Base-by-base conservation (phyloP, 2,888 invertebrate species). In the Uloborus plumipes region DNA sequence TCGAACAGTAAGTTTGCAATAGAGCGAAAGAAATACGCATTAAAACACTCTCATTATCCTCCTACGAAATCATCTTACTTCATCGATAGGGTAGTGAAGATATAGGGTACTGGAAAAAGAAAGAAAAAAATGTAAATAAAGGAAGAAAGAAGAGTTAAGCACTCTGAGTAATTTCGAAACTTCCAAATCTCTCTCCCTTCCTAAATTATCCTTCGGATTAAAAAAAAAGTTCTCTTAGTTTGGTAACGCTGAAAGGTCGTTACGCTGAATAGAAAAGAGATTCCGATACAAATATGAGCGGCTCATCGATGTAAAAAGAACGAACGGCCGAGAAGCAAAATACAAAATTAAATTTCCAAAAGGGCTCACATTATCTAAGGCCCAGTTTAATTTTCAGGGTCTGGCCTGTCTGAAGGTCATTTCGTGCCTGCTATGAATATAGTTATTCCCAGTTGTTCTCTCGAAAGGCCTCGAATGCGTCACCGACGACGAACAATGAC, bases 401-500 rank as follows among this genome's bases (percentile, higher is more conserved):
- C 66, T 67, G 26, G 66, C 50, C 71, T 26, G 22, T 59, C 53
- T 66, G 72, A 79, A 72, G 79, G 72, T 72, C 72, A 49, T 47
- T 20, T 53, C 14, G 50, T 39, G 53, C 62, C 49, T 78, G 65
- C 65, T 18, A 22, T 66, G 71, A 65, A 71, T 78, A 71, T 58
- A 65, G 78, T 78, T 77, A 77, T 77, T 77, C 77, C 77, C 74
- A 22, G 55, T 53, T 55, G 65, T 55, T 50, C 49, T 67, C 67
- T 58, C 61, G 20, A 66, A 58, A 64, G 64, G 50, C 58, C 62
- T 51, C 51, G 58, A 72, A 61, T 78, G 72, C 79, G 79, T 79
- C 79, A 79, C 79, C 51, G 18, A 50, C 58, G 51, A 20, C n/a
- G 18, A 61, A 18, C 50, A 66, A 72, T 66, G 72, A 79, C 79